Conservation (phyloP, 2,113 vertebrate genomes). For the Shinisaurus crocodilurus region DNA sequence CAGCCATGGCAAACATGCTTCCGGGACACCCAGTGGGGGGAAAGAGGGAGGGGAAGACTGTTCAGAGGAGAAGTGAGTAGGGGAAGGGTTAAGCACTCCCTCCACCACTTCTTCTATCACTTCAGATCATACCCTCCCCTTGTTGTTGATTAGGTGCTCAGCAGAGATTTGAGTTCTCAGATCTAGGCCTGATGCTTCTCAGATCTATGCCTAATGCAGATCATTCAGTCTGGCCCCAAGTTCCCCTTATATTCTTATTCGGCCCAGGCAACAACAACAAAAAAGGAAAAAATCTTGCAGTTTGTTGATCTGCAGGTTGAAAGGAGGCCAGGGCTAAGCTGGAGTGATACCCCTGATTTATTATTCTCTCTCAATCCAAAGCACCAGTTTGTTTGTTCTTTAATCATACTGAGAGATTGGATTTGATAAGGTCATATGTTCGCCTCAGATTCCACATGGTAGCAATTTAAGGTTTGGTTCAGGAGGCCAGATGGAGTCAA, state of each 20-base stretch:
- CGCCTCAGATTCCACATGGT: neutral
- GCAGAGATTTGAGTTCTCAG: neutral
- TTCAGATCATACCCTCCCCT: too few relatives aligned
- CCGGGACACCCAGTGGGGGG: neutral
- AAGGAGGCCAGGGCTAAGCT: neutral
- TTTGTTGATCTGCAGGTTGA: neutral
- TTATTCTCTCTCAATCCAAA: neutral
- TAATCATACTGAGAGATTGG: conserved; percentile 1
- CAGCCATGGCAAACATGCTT: neutral
- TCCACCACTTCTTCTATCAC: too few relatives aligned
- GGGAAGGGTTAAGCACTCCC: neutral
- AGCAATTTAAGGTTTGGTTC: conserved; percentile 24
- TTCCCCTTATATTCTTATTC: neutral
- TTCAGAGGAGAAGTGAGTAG: neutral
- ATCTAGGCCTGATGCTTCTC: neutral
- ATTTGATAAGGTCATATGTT: conserved; percentile 20
- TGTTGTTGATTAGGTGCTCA: neutral
- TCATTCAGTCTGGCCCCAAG: neutral
- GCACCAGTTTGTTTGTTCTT: conserved; percentile 13
- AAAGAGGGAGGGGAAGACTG: neutral
- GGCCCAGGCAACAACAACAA: neutral
- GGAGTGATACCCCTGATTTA: neutral
- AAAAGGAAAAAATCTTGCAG: neutral
- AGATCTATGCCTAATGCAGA: neutral
- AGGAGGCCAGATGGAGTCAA: conserved; percentile 19